phyloP scores from a whole-genome alignment of 2,113 vertebrate genomes.

The Steatornis caripensis region DNA sequence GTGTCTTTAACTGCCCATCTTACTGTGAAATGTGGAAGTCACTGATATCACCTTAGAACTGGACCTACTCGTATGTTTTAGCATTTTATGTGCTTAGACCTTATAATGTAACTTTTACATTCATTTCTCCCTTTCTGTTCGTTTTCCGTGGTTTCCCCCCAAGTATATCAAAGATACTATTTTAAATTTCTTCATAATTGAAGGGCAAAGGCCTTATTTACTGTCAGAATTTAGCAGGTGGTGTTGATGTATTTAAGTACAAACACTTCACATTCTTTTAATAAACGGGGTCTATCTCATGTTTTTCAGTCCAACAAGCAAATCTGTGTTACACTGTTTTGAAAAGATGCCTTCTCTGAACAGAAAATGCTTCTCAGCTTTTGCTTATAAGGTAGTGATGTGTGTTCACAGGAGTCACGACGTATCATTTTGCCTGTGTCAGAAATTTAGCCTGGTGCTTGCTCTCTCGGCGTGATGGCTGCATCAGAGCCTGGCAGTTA shows the following conservation, averaged over 20 bases:
- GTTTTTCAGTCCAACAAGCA: neutral
- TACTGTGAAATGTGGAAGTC: neutral
- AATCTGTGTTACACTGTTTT: neutral
- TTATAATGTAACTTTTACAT: neutral
- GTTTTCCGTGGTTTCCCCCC: neutral
- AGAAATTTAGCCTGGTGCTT: neutral
- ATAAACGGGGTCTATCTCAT: neutral
- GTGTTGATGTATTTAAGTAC: neutral
- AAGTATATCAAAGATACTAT: neutral
- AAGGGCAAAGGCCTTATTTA: neutral
- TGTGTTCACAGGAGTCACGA: accelerated
- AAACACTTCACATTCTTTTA: neutral
- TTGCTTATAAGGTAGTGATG: neutral
- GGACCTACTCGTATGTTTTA: neutral
- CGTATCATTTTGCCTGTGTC: neutral
- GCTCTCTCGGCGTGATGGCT: neutral
- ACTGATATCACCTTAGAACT: neutral
- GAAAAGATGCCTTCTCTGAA: neutral
- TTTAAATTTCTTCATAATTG: neutral
- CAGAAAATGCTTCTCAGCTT: neutral
- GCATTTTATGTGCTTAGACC: neutral
- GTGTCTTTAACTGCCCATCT: neutral
- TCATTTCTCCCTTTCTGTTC: neutral
- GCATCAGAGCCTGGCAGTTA: neutral
- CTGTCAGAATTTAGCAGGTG: neutral